Base-by-base conservation (phyloP, 2,113 vertebrate genomes). In the Ancistrus triradiatus region DNA sequence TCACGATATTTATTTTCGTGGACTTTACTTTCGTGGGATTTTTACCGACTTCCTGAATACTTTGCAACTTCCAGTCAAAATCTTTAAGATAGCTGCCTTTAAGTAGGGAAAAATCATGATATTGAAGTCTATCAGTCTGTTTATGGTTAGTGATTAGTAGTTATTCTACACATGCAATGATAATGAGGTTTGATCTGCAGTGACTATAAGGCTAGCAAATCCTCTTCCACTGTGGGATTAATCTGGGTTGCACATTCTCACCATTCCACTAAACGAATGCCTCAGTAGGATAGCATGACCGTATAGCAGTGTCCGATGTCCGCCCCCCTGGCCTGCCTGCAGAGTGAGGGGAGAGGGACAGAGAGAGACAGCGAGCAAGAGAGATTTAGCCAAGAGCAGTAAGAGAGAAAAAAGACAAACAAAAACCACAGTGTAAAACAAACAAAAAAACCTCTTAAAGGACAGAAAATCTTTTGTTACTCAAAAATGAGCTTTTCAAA, bases 181-280 rank as follows among this genome's bases (percentile, higher is more conserved):
- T 72, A 25, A 61, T 22, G 19, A 27, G 31, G 31, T 42, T 63
- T 59, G 31, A 63, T 31, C 18, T 40, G 13, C 31, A 24, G 43
- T 31, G 28, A 25, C 31, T 42, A 48, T 53, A 31, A 31, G 57
- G 69, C 31, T 37, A 31, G 38, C 59, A 65, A 68, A 75, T 71
- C 60, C 50, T 33, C 25, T 17, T 44, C 35, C 47, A 44, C 5
- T 19, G 35, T 44, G 48, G 37, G 47, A 64, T 71, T 63, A 72
- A 69, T 72, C 25, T 19, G 65, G 57, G 40, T 55, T 11, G 15
- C 52, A 21, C 15, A 44, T 74, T 76, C 93, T 91, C 73, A 98
- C 95, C 95, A 98, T 98, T 69, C 82, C 86, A 63, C 95, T 98
- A 50, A 97, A 98, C 2, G 93, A 95, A 81, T 98, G 95, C 5